Percentiles rank a stretch among this genome's conserved stretches.
phyloP scores from a whole-genome alignment of 1,140 invertebrate species.

The Octopus bimaculoides region DNA sequence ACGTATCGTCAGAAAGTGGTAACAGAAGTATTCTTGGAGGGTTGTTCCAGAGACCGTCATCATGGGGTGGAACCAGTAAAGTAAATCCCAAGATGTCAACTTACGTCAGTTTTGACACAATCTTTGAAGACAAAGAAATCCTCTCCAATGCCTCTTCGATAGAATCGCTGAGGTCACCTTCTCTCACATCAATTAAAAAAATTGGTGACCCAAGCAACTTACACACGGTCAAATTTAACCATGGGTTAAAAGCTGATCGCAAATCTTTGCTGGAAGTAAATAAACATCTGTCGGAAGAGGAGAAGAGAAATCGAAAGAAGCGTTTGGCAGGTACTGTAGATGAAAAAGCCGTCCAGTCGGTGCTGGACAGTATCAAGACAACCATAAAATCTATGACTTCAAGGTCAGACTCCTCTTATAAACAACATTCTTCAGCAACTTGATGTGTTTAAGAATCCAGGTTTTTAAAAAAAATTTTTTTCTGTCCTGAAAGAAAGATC shows the following conservation, averaged over 20 bases:
- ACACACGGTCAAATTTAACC: not conserved
- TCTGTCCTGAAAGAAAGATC: no score
- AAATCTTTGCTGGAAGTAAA: not conserved
- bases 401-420: not conserved
- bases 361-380: slow-evolving; percentile 33
- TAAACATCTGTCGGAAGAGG: not conserved
- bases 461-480: no score
- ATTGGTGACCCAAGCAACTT: not conserved
- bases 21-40: not conserved
- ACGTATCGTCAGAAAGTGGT: not conserved
- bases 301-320: slow-evolving; percentile 16
- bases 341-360: slow-evolving; percentile 28
- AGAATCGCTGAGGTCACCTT: slow-evolving; percentile 36
- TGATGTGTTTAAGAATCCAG: no score
- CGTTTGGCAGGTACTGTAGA: slow-evolving; percentile 21
- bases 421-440: not conserved
- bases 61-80: not conserved
- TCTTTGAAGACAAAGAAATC: slow-evolving; percentile 48
- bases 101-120: slow-evolving; percentile 50
- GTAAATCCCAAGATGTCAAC: slow-evolving; percentile 31
- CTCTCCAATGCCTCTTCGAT: slow-evolving; percentile 18
- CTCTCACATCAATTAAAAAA: slow-evolving; percentile 29
- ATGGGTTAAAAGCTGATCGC: not conserved
- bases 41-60: slow-evolving; percentile 7
- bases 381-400: slow-evolving; percentile 31